Evolutionary conservation across 2,888 invertebrate genomes (phyloP), one percentile per base, ranked within the genome.

Genomic region (Hoplodrina ambigua): DNA sequence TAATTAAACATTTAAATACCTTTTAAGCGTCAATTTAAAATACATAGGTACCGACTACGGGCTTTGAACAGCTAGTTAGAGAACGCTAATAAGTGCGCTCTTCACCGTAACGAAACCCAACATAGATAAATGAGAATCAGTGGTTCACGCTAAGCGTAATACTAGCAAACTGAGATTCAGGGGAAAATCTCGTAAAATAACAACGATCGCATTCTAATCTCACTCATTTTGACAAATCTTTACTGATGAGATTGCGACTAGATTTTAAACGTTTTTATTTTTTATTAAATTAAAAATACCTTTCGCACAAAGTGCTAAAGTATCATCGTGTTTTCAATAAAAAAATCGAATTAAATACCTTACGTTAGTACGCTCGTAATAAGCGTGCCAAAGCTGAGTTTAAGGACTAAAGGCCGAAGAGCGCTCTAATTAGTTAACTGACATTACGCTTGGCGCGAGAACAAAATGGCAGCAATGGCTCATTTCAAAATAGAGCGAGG

Each of bases 21-120:
- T 86, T 81, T 77, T 90, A 92, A 91, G 90, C 91, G 89, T 91
- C 87, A 85, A 89, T 87, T 87, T 87, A 78, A 86, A 89, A 88
- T 88, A 89, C 84, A 85, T 86, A 57, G 68, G 37, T 75, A 87
- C 82, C 80, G 84, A 84, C 89, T 90, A 91, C 85, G 79, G 84
- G 85, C 61, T 78, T 76, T 75, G 81, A 88, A 87, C 85, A 84
- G 81, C 86, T 88, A 85, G 70, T 72, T 68, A 79, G 71, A 44
- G 74, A 78, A 86, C 78, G 78, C 84, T 85, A 85, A 78, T 71
- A 66, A 66, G 82, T 86, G 85, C 72, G 72, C 60, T 69, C n/a
- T 19, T 19, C 50, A 57, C 66, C 20, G 37, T 60, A 41, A 77
- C 64, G 30, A 46, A 66, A 65, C n/a, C 56, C 25, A 55, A 72